phyloP scores from a whole-genome alignment of 1,140 invertebrate species.

The Dinothrombium tinctorium region DNA sequence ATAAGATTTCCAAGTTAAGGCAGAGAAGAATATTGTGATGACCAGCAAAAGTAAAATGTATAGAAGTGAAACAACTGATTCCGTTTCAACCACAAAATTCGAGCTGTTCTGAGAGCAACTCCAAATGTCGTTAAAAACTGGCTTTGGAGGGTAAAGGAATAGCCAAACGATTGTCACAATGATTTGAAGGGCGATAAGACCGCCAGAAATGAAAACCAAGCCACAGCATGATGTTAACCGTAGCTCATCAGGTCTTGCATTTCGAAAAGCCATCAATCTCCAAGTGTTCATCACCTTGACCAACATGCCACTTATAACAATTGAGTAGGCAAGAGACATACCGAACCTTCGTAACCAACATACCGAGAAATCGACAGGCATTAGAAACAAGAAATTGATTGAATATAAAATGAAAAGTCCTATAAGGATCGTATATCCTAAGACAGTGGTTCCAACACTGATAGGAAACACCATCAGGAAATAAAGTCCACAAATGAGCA shows the following conservation, averaged over 20 bases:
- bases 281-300: slow-evolving; percentile 26
- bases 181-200: slow-evolving; percentile 23
- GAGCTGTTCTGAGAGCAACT: slow-evolving; percentile 19
- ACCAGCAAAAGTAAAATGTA: slow-evolving; percentile 27
- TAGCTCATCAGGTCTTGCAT: slow-evolving; percentile 18
- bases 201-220: slow-evolving; percentile 7
- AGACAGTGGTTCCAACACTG: slow-evolving; percentile 23
- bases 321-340: slow-evolving; percentile 23
- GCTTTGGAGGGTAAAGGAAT: slow-evolving; percentile 21
- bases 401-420: slow-evolving; percentile 25
- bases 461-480: slow-evolving; percentile 25
- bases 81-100: slow-evolving; percentile 20
- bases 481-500: slow-evolving; percentile 24
- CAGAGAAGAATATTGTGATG: slow-evolving; percentile 21
- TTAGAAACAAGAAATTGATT: slow-evolving; percentile 26
- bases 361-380: slow-evolving; percentile 17
- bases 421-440: slow-evolving; percentile 26
- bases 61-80: slow-evolving; percentile 24
- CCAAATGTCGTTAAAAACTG: slow-evolving; percentile 13
- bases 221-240: neutral
- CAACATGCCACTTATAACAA: slow-evolving; percentile 25
- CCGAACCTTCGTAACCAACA: slow-evolving; percentile 25
- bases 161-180: slow-evolving; percentile 25
- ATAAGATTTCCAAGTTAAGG: slow-evolving; percentile 22
- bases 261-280: slow-evolving; percentile 13